A percentile compares a stretch with the other conserved stretches of the same genome.
These are phyloP conservation scores for Sciurus carolinensis DNA, from an alignment of 2,797 vertebrate genomes.

Conservation along the genomic window DNA sequence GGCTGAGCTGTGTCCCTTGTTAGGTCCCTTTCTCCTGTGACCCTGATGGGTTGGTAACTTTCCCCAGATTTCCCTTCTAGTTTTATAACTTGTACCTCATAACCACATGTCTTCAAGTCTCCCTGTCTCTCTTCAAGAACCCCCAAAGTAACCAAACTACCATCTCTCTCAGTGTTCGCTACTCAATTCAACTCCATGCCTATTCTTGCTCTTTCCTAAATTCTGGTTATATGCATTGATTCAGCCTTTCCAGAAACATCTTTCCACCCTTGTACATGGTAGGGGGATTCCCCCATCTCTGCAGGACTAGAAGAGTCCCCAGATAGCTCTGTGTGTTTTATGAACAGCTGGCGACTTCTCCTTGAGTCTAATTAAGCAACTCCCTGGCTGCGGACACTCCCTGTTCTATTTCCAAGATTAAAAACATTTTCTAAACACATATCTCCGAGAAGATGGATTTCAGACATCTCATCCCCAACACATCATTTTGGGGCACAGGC, in stretches of 20 bases:
- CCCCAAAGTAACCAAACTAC: fast-evolving
- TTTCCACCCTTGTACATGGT: slow-evolving; percentile 53
- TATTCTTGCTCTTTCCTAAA: not conserved
- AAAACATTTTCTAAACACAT: slow-evolving; percentile 82
- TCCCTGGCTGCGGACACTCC: slow-evolving; percentile 86
- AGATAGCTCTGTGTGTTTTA: slow-evolving; percentile 85
- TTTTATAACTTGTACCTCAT: too few species aligned
- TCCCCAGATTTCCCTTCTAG: not conserved
- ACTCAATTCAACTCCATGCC: not conserved
- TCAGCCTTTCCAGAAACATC: not conserved
- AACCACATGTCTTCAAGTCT: too few species aligned
- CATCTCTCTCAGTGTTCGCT: not conserved
- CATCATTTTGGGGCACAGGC: not conserved
- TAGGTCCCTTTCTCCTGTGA: not conserved
- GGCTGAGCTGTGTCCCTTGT: not conserved
- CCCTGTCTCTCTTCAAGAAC: not conserved
- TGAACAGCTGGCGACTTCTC: slow-evolving; percentile 88
- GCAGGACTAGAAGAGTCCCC: slow-evolving; percentile 82
- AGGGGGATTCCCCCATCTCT: slow-evolving; percentile 72
- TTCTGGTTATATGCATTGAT: too few species aligned
- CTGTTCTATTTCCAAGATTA: slow-evolving; percentile 57
- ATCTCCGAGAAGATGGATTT: slow-evolving; percentile 81
- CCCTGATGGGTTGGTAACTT: not conserved
- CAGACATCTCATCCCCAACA: slow-evolving; percentile 61
- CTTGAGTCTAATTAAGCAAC: slow-evolving; percentile 88